phyloP scores from a whole-genome alignment of 2,113 vertebrate species.

The Murina feae region DNA sequence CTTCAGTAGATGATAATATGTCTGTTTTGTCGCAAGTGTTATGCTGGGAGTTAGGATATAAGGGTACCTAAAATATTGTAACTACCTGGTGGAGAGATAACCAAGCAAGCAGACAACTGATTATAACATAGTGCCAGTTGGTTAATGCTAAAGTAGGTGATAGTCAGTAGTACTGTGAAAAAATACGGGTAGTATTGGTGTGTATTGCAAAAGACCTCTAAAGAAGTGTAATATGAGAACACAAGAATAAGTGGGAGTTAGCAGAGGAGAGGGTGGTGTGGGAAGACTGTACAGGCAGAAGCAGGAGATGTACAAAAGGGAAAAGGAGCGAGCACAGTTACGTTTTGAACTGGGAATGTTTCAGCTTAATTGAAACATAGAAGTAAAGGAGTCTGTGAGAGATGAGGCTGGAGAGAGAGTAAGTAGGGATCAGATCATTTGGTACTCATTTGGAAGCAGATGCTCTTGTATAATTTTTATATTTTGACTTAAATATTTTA shows the following conservation, averaged over 20 bases:
- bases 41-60: neutral
- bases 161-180: neutral
- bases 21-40: neutral
- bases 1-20: neutral
- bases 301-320: neutral
- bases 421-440: neutral
- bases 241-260: neutral
- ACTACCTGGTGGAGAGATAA: neutral
- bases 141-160: neutral
- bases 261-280: fast-evolving
- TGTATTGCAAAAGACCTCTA: neutral
- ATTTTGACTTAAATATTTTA: neutral
- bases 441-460: neutral
- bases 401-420: neutral
- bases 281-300: neutral
- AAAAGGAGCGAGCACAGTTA: neutral
- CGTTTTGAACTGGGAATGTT: neutral
- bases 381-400: neutral
- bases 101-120: neutral
- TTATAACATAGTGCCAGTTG: neutral
- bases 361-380: neutral
- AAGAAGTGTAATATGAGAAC: neutral
- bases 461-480: slow-evolving; percentile 7
- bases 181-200: neutral
- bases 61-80: neutral